Evolutionary conservation across 2,888 invertebrate genomes (phyloP), one percentile per base, ranked within the genome.

Genomic region (Lucinisca nassula): DNA sequence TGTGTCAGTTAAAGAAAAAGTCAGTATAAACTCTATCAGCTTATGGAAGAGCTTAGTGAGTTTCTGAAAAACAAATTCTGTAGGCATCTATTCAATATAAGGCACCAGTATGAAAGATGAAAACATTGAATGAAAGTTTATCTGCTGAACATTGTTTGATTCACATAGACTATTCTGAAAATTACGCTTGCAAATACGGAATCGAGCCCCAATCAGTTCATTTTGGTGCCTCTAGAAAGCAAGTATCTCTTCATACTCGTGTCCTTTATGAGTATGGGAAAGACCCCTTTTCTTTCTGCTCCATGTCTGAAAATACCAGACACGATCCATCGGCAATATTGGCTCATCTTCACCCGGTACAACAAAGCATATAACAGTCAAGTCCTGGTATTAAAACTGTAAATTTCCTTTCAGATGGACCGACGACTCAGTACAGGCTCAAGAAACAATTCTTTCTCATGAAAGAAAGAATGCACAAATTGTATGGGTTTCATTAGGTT

Each of bases 401-500:
- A 27, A 17, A 61, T 40, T 79, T 79, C 40, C 27, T 79, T 14
- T 45, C 45, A 10, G 67, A 79, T 32, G 70, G 79, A 40, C 67
- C 79, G 24, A 80, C 80, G 3, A 72, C 79, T 4, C 74, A 74
- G 27, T 81, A 74, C 55, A 21, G 72, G 32, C 45, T 72, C 21
- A 45, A 21, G 35, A 70, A 67, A 24, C 21, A 79, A 32, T 79
- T 79, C 24, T 79, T 72, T 35, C 21, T 79, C 12, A 37, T 79
- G 70, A 79, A 72, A 32, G 35, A 79, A 45, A 79, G 51, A 72
- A 73, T 49, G 32, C 35, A 35, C 37, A 30, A 45, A n/a, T n/a
- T n/a, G n/a, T n/a, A n/a, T 91, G 91, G 90, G 94, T 73, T 81
- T 88, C 82, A 77, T 72, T 91, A n/a, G n/a, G n/a, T n/a, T n/a